phyloP scores from a whole-genome alignment of 2,888 invertebrate genomes.

The Cosmia trapezina region DNA sequence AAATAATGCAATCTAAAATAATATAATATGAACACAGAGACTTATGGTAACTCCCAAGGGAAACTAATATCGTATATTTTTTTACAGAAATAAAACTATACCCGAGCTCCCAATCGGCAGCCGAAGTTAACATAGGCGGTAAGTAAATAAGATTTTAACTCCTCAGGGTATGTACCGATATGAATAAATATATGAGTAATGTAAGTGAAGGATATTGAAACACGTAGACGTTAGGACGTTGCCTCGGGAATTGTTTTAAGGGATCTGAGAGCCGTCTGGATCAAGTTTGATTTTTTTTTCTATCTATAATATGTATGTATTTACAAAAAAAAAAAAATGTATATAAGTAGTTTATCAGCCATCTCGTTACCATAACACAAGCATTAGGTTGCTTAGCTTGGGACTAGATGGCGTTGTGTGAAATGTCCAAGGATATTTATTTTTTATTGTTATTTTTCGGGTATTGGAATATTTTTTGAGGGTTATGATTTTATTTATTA shows the following conservation, averaged over 20 bases:
- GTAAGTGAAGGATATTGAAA: constrained; percentile 60
- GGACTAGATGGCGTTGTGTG: too few relatives aligned
- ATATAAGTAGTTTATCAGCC: too few relatives aligned
- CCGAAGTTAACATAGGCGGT: constrained; percentile 74
- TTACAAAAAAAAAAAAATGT: too few relatives aligned
- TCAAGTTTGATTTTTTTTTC: constrained; percentile 19
- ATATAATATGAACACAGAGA: constrained; percentile 15
- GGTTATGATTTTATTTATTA: constrained; percentile 17
- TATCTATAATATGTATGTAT: too few relatives aligned
- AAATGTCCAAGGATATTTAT: too few relatives aligned
- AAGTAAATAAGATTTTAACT: constrained; percentile 68
- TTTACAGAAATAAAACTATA: constrained; percentile 80
- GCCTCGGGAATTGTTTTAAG: constrained; percentile 55
- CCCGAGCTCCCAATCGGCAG: constrained; percentile 75
- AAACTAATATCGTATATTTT: constrained; percentile 44
- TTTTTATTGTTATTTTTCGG: too few relatives aligned
- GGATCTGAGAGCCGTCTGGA: constrained; percentile 11
- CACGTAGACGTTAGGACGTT: constrained; percentile 55
- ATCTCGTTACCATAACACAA: too few relatives aligned
- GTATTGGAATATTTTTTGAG: neutral
- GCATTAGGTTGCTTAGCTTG: too few relatives aligned
- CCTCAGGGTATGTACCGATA: constrained; percentile 64
- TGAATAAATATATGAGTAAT: constrained; percentile 64
- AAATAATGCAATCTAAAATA: constrained; percentile 29
- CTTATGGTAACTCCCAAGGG: constrained; percentile 27